Evolutionary conservation across 2,113 vertebrate genomes (phyloP).

Genomic region (Laterallus jamaicensis): DNA sequence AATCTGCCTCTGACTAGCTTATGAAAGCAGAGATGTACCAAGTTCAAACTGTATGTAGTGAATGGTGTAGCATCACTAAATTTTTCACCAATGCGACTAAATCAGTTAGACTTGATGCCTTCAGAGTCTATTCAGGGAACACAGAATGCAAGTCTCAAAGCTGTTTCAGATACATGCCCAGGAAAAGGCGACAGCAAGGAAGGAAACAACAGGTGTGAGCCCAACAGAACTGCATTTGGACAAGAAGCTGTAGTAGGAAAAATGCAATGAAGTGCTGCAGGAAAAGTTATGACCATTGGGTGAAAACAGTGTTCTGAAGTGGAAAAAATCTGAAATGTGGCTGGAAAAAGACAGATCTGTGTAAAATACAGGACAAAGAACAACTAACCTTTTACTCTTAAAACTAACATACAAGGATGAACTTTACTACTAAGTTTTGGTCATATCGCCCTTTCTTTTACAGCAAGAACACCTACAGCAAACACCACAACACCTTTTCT

Average conservation of each 20-base stretch:
- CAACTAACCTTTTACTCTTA: background rate
- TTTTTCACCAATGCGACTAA: background rate
- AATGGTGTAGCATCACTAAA: background rate
- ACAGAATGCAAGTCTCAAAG: background rate
- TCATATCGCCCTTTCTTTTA: background rate
- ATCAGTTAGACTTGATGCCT: background rate
- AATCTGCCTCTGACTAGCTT: background rate
- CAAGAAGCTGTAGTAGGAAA: background rate
- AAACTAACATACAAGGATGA: background rate
- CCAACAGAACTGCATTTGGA: background rate
- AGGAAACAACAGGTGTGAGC: background rate
- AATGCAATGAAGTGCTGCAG: background rate
- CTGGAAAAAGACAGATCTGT: background rate
- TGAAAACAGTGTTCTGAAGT: background rate
- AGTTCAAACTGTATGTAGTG: background rate
- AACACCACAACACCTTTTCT: background rate
- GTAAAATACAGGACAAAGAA: background rate
- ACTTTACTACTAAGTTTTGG: background rate
- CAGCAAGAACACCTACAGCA: background rate
- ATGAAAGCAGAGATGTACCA: background rate
- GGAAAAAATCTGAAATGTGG: background rate
- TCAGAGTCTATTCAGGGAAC: background rate
- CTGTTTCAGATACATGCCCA: background rate
- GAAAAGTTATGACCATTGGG: background rate
- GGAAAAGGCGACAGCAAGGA: background rate